phyloP scores from a whole-genome alignment of 64 coral and sea anemone species.

The Trachythela sp. region DNA sequence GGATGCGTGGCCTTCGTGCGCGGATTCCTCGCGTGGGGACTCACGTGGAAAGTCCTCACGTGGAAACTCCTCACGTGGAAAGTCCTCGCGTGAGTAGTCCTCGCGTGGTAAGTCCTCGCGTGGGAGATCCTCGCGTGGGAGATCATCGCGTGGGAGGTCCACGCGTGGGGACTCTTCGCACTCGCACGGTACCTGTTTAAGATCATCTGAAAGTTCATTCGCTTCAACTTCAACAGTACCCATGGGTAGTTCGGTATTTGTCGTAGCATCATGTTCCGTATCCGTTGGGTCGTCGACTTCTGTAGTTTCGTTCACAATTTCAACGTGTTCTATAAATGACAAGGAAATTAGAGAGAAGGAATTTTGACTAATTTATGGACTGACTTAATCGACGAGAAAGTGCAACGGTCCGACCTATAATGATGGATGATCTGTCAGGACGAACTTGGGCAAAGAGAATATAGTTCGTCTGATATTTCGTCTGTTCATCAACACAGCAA shows the following conservation, averaged over 20 bases:
- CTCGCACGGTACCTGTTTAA: neutral
- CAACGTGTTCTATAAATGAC: neutral
- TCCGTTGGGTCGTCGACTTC: neutral
- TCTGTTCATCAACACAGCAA: no score
- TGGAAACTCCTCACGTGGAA: neutral
- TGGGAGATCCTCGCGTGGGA: no score
- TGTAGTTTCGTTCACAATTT: neutral
- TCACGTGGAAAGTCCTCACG: neutral
- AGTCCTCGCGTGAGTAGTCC: neutral
- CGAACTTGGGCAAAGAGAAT: no score
- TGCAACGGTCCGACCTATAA: no score
- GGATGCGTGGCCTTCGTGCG: neutral
- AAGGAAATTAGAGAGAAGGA: neutral
- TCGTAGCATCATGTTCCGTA: neutral
- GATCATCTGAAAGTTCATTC: neutral
- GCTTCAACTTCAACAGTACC: neutral
- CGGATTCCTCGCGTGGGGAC: neutral
- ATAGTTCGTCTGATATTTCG: no score
- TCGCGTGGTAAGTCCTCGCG: neutral
- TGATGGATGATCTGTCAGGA: no score
- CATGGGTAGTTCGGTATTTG: neutral
- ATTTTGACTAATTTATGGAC: no score
- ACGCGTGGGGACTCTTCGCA: no score
- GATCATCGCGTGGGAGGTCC: no score
- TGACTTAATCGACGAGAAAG: no score